Evolutionary conservation across 2,888 invertebrate genomes (phyloP).

Genomic region (Macrophya annulata): DNA sequence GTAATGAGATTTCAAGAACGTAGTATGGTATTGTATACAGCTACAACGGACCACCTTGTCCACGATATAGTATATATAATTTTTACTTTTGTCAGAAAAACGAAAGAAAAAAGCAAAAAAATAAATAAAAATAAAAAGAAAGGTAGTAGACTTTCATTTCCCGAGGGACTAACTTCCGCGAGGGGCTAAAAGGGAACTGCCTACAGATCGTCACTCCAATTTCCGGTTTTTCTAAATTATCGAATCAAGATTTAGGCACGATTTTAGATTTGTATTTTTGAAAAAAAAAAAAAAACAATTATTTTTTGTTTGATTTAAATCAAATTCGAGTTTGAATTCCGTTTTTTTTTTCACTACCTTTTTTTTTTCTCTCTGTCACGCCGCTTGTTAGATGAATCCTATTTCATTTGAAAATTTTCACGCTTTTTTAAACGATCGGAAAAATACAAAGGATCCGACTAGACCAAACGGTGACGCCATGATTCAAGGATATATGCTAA

Average conservation of each 20-base stretch:
- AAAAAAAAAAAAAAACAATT: no score
- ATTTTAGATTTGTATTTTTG: no score
- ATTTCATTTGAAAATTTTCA: background rate
- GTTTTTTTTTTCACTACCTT: background rate
- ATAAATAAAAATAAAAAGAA: conserved; percentile 27
- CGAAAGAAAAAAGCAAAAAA: background rate
- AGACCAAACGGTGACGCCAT: background rate
- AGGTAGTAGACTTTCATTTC: conserved; percentile 64
- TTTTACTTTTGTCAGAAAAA: conserved; percentile 64
- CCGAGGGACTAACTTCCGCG: conserved; percentile 60
- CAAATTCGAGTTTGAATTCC: background rate
- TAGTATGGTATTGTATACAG: conserved; percentile 41
- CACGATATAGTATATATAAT: conserved; percentile 63
- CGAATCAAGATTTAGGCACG: background rate
- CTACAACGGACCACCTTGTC: conserved; percentile 58
- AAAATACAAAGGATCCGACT: conserved; percentile 37
- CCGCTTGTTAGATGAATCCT: background rate
- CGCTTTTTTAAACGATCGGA: conserved; percentile 35
- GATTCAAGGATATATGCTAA: background rate
- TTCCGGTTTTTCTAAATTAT: background rate
- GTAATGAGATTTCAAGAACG: conserved; percentile 74
- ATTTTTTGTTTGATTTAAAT: no score
- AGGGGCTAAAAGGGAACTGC: background rate
- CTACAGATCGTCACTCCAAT: background rate
- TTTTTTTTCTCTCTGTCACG: no score